Percentiles rank a stretch among this genome's conserved stretches.
Conservation (phyloP, 2,888 invertebrate species). For the Spilosoma lubricipeda region DNA sequence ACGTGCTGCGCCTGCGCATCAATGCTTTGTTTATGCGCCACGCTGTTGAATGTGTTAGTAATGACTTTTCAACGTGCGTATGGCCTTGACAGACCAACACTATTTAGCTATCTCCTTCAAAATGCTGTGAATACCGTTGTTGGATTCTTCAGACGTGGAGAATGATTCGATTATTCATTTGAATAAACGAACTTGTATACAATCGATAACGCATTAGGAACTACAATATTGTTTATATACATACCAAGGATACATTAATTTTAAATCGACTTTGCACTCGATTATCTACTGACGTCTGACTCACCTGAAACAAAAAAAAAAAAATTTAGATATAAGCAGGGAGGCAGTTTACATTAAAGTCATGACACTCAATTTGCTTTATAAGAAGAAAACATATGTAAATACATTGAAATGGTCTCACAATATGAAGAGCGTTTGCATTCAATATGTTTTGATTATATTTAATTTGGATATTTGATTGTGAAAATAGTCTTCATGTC, state of each 20-base stretch:
- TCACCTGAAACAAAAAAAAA: slow-evolving; percentile 64
- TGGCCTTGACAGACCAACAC: slow-evolving; percentile 20
- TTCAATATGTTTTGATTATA: slow-evolving; percentile 33
- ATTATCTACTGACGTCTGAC: slow-evolving; percentile 29
- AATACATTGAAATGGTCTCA: slow-evolving; percentile 33
- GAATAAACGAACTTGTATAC: slow-evolving; percentile 23
- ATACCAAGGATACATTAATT: slow-evolving; percentile 14
- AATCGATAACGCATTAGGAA: slow-evolving; percentile 25
- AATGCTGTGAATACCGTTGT: not conserved
- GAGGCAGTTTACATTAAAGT: slow-evolving; percentile 27
- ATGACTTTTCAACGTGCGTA: slow-evolving; percentile 26
- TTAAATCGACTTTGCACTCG: slow-evolving; percentile 6
- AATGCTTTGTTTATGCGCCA: slow-evolving; percentile 41
- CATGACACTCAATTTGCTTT: slow-evolving; percentile 36
- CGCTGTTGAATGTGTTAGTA: slow-evolving; percentile 28
- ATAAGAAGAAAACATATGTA: slow-evolving; percentile 20
- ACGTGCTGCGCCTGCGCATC: slow-evolving; percentile 43
- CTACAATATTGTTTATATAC: slow-evolving; percentile 31
- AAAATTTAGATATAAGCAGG: slow-evolving; percentile 17
- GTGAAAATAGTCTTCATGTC: slow-evolving; percentile 9
- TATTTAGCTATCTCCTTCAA: slow-evolving; percentile 16
- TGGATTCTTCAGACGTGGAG: not conserved
- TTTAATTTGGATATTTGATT: slow-evolving; percentile 23
- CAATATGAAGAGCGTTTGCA: slow-evolving; percentile 48
- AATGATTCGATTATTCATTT: slow-evolving; percentile 17